A percentile compares a stretch with the other conserved stretches of the same genome.
These are phyloP conservation scores for Hemiprocne comata DNA, from an alignment of 2,113 vertebrate species.

Conservation along the genomic window DNA sequence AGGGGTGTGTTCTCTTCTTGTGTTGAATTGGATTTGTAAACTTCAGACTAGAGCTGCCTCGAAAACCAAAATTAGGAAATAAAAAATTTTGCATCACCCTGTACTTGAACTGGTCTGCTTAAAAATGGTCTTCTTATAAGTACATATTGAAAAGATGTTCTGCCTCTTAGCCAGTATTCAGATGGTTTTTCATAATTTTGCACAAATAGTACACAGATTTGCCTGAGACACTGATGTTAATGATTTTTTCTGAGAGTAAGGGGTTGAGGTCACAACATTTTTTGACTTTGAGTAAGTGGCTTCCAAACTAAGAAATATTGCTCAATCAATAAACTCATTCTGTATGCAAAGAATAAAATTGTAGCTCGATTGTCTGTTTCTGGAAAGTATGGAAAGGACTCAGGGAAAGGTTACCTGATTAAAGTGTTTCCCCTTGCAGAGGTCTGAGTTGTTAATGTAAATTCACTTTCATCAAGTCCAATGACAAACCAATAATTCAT, in stretches of 20 bases:
- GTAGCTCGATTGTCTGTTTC: neutral
- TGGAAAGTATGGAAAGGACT: neutral
- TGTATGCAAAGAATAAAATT: slow-evolving; percentile 20
- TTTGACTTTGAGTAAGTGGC: slow-evolving; percentile 43
- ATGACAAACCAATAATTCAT: slow-evolving; percentile 61
- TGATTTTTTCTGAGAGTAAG: slow-evolving; percentile 1
- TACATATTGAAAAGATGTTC: neutral
- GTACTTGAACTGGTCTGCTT: neutral
- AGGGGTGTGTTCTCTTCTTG: too few species aligned
- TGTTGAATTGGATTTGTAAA: neutral
- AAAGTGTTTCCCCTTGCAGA: neutral
- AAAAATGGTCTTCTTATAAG: neutral
- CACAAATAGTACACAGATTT: neutral
- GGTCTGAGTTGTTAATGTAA: neutral
- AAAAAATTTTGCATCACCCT: neutral
- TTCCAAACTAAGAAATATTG: slow-evolving; percentile 7
- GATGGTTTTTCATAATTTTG: neutral
- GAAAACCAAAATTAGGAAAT: neutral
- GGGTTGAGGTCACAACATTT: slow-evolving; percentile 26
- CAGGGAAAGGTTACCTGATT: slow-evolving; percentile 7
- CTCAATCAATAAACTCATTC: slow-evolving; percentile 38
- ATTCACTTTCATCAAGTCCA: slow-evolving; percentile 42
- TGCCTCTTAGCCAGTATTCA: neutral
- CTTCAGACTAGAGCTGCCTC: neutral
- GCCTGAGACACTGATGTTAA: neutral